Conservation (phyloP, 2,797 vertebrate species). For the Sebastes miniatus region DNA sequence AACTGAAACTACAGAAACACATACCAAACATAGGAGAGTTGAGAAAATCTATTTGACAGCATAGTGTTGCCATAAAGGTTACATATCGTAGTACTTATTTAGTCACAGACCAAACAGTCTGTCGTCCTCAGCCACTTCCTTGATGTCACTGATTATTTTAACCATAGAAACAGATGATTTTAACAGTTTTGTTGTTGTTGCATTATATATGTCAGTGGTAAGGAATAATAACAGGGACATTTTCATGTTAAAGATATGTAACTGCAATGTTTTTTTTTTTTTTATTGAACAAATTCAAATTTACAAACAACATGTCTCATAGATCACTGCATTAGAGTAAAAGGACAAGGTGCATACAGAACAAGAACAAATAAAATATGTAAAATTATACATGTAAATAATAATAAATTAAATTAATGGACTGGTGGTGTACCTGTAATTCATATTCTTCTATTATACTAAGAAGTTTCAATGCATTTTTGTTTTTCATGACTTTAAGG, state of each 20-base stretch:
- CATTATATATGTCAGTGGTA: neutral
- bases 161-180: neutral
- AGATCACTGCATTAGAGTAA: too few species aligned
- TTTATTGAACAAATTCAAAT: too few species aligned
- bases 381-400: too few species aligned
- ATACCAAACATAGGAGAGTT: accelerated
- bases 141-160: neutral
- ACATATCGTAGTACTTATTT: neutral
- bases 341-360: too few species aligned
- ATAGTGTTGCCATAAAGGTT: neutral
- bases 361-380: too few species aligned
- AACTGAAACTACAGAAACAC: neutral
- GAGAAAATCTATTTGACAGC: neutral
- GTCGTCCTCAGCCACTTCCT: neutral
- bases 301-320: too few species aligned
- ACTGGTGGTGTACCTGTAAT: accelerated
- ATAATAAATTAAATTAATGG: too few species aligned
- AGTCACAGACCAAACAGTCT: neutral
- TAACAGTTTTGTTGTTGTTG: neutral
- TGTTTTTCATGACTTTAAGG: too few species aligned
- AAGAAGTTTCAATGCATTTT: too few species aligned
- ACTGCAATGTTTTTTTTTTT: neutral
- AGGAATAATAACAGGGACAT: neutral
- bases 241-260: neutral
- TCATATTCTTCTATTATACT: too few species aligned